Percentiles rank a stretch among this genome's conserved stretches.
These are phyloP conservation scores for Hycleus phaleratus DNA, from an alignment of 1,140 invertebrate species.

Conservation along the genomic window DNA sequence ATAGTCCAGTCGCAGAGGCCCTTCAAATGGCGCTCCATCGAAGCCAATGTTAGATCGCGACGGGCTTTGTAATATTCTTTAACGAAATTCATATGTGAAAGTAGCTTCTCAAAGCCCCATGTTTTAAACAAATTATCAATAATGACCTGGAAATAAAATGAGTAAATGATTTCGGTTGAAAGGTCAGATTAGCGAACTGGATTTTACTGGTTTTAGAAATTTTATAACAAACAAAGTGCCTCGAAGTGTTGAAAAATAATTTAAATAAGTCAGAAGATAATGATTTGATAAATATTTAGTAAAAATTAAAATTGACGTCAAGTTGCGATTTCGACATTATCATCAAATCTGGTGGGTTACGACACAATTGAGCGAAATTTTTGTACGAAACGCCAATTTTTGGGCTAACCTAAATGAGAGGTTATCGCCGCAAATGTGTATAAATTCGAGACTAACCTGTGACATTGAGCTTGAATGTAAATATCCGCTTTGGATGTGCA, in stretches of 20 bases:
- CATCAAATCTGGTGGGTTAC: too few species aligned
- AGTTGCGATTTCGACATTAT: too few species aligned
- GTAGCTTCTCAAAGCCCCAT: constrained; percentile 55
- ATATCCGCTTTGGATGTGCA: constrained; percentile 65
- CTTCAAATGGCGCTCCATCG: constrained; percentile 55
- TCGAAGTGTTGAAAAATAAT: too few species aligned
- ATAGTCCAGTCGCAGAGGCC: constrained; percentile 58
- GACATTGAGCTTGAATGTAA: constrained; percentile 66
- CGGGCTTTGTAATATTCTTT: constrained; percentile 57
- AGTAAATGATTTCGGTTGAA: constrained; percentile 3
- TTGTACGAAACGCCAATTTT: not conserved
- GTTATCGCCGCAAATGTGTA: not conserved
- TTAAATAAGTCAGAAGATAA: not conserved
- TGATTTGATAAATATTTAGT: not conserved
- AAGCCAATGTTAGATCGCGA: constrained; percentile 52
- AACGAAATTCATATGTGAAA: constrained; percentile 52
- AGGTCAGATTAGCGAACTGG: constrained; percentile 5
- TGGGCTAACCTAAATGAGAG: not conserved
- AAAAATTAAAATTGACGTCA: not conserved
- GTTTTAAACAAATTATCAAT: constrained; percentile 51
- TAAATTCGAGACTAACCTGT: constrained; percentile 43
- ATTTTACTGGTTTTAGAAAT: not conserved
- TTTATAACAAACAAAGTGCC: not conserved
- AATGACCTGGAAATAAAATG: constrained; percentile 48
- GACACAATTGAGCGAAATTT: not conserved